These are phyloP conservation scores for Acleris cristana DNA, from an alignment of 2,888 invertebrate genomes.

Conservation along the genomic window DNA sequence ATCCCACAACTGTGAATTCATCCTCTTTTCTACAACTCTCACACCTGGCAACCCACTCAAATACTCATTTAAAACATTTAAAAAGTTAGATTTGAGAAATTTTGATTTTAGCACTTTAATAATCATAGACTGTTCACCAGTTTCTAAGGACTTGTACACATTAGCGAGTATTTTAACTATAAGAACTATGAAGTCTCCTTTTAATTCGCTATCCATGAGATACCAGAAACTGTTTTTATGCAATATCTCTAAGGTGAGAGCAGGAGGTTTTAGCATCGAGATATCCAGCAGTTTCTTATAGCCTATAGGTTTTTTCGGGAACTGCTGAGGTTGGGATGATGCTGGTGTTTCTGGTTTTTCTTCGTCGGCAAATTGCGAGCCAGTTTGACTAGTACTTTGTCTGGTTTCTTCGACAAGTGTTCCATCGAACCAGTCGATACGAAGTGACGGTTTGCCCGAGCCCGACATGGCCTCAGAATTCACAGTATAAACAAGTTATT, in stretches of 20 bases:
- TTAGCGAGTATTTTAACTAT: constrained; percentile 72
- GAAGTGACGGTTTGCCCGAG: constrained; percentile 59
- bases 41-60: constrained; percentile 61
- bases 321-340: constrained; percentile 50
- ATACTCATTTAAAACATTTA: constrained; percentile 62
- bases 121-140: constrained; percentile 64
- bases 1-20: constrained; percentile 73
- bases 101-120: constrained; percentile 57
- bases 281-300: constrained; percentile 73
- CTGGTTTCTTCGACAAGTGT: constrained; percentile 66
- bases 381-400: constrained; percentile 43
- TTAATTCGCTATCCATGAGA: constrained; percentile 67
- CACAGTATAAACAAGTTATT: neutral
- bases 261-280: constrained; percentile 65
- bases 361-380: constrained; percentile 60
- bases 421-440: constrained; percentile 80
- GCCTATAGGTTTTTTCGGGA: constrained; percentile 73
- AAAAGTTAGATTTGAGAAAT: constrained; percentile 64
- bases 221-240: constrained; percentile 75
- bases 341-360: constrained; percentile 51
- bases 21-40: constrained; percentile 66
- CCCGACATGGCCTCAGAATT: constrained; percentile 55
- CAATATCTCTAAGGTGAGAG: constrained; percentile 69
- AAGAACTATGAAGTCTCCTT: constrained; percentile 76
- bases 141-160: constrained; percentile 63